Evolutionary conservation across 1,140 invertebrate genomes (phyloP).

Genomic region (Chironomus striatipennis): DNA sequence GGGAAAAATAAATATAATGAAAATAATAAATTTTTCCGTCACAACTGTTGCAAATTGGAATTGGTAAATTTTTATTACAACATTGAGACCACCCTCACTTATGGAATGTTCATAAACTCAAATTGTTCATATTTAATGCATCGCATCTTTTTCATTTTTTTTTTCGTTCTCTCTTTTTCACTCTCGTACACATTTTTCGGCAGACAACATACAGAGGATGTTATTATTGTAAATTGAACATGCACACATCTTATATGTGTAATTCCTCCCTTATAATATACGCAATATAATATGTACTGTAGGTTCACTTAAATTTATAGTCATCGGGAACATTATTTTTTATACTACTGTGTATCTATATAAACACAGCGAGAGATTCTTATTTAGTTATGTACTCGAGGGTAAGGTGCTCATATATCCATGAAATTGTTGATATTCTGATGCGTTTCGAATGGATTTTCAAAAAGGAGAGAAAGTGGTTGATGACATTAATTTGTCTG

Average conservation of each 20-base stretch:
- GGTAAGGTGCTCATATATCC: no score
- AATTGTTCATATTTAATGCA: slow-evolving; percentile 24
- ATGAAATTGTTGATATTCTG: no score
- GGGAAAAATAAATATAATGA: background rate
- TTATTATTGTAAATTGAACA: slow-evolving; percentile 14
- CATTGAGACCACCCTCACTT: background rate
- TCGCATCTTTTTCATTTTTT: background rate
- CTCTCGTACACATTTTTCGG: no score
- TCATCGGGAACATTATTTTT: background rate
- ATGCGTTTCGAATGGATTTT: no score
- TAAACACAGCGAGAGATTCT: no score
- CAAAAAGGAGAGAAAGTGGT: no score
- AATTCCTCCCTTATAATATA: background rate
- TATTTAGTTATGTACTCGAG: no score
- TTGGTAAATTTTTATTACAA: slow-evolving; percentile 19
- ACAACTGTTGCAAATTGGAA: slow-evolving; percentile 23
- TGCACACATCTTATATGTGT: background rate
- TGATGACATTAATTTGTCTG: no score
- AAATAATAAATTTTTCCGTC: slow-evolving; percentile 23
- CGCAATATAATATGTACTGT: background rate
- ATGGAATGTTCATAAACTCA: background rate
- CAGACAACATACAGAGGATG: background rate
- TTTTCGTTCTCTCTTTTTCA: no score
- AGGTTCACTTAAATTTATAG: background rate
- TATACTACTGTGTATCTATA: no score